phyloP scores from a whole-genome alignment of 2,888 invertebrate species.

The Pollenia griseotomentosa region DNA sequence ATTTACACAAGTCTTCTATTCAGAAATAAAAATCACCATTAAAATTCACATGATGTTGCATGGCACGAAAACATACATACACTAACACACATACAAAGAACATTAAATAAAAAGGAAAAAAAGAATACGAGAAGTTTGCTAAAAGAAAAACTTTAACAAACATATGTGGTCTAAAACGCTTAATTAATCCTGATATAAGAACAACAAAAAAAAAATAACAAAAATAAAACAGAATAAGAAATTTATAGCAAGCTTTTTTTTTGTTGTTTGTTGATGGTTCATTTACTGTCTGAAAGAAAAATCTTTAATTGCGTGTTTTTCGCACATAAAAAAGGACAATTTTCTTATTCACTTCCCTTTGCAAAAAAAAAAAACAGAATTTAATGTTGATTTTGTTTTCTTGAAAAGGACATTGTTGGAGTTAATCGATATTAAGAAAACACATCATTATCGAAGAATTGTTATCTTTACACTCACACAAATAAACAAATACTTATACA shows the following conservation, averaged over 20 bases:
- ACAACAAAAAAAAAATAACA: constrained; percentile 66
- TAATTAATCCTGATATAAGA: constrained; percentile 78
- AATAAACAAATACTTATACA: constrained; percentile 16
- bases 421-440: constrained; percentile 71
- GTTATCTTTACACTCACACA: constrained; percentile 50
- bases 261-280: constrained; percentile 63
- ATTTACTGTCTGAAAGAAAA: constrained; percentile 60
- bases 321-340: constrained; percentile 57
- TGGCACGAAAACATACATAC: background rate
- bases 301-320: constrained; percentile 70
- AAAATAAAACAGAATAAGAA: constrained; percentile 74
- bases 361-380: constrained; percentile 1
- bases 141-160: constrained; percentile 53
- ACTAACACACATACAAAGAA: background rate
- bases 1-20: background rate
- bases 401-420: constrained; percentile 50
- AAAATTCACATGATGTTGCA: constrained; percentile 79
- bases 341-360: constrained; percentile 33
- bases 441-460: constrained; percentile 72
- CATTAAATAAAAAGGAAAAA: constrained; percentile 5
- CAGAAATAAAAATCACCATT: constrained; percentile 76
- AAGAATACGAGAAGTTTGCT: constrained; percentile 44
- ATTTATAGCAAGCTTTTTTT: constrained; percentile 70
- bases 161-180: constrained; percentile 73
- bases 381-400: constrained; percentile 23